phyloP scores from a whole-genome alignment of 2,888 invertebrate genomes.

The Camponotus fellah region DNA sequence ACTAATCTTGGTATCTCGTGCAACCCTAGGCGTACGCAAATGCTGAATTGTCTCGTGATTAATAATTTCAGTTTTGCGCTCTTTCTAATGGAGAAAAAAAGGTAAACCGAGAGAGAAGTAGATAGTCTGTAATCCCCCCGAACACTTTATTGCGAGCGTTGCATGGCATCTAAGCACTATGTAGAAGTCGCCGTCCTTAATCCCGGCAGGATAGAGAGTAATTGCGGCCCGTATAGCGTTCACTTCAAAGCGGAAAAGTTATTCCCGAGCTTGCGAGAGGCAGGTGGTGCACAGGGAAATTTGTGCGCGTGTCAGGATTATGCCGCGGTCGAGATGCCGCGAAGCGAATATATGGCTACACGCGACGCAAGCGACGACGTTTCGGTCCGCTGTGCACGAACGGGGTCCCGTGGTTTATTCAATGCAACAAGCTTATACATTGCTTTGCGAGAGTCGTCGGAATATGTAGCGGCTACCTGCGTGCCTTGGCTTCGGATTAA shows the following conservation, averaged over 20 bases:
- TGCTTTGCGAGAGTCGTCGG: conserved; percentile 35
- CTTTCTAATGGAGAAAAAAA: neutral
- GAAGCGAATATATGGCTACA: conserved; percentile 48
- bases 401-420: conserved; percentile 44
- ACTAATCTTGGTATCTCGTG: too few relatives aligned
- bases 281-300: conserved; percentile 46
- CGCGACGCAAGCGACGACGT: conserved; percentile 54
- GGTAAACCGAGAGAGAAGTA: neutral
- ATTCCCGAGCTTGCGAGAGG: conserved; percentile 32
- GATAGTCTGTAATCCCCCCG: neutral
- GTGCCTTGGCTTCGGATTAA: conserved; percentile 18
- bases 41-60: neutral
- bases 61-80: neutral
- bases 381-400: conserved; percentile 66
- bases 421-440: conserved; percentile 45
- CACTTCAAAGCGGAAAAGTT: conserved; percentile 39
- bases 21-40: neutral
- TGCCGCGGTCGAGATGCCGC: conserved; percentile 40
- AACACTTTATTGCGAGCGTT: conserved; percentile 1
- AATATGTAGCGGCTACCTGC: conserved; percentile 17
- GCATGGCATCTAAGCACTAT: neutral
- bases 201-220: conserved; percentile 6
- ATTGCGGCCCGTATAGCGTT: conserved; percentile 11
- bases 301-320: conserved; percentile 48
- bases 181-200: neutral